phyloP scores from a whole-genome alignment of 2,888 invertebrate genomes.

The Aphelenchoides bicaudatus region DNA sequence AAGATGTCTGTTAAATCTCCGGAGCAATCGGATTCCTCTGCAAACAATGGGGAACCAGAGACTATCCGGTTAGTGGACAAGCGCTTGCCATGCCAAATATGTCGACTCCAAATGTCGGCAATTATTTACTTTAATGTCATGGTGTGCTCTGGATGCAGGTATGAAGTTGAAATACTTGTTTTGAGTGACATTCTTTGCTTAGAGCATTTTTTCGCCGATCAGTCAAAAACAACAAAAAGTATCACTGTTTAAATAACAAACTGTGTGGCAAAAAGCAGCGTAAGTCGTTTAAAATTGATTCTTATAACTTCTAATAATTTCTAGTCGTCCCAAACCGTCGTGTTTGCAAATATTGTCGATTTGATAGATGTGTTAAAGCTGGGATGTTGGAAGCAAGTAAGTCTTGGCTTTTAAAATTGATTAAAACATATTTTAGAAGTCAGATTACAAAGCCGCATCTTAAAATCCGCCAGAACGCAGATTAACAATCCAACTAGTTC shows the following conservation, averaged over 20 bases:
- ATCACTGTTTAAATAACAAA: slow-evolving; percentile 15
- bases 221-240: slow-evolving; percentile 9
- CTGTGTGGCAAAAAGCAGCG: slow-evolving; percentile 15
- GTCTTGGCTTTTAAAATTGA: neutral
- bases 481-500: neutral
- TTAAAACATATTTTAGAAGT: neutral
- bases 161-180: neutral
- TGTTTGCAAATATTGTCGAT: slow-evolving; percentile 18
- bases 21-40: too few relatives aligned
- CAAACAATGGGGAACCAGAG: too few relatives aligned
- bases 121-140: slow-evolving; percentile 12
- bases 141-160: slow-evolving; percentile 15
- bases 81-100: slow-evolving; percentile 16
- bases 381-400: slow-evolving; percentile 21
- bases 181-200: neutral
- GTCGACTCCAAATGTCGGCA: slow-evolving; percentile 14
- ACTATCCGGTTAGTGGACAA: too few relatives aligned
- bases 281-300: slow-evolving; percentile 11
- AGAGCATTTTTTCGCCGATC: slow-evolving; percentile 13
- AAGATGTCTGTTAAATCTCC: too few relatives aligned
- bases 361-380: slow-evolving; percentile 14
- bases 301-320: neutral
- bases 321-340: slow-evolving; percentile 19
- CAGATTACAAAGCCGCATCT: neutral
- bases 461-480: neutral